phyloP scores from a whole-genome alignment of 1,140 invertebrate genomes.

The Hermetia illucens region DNA sequence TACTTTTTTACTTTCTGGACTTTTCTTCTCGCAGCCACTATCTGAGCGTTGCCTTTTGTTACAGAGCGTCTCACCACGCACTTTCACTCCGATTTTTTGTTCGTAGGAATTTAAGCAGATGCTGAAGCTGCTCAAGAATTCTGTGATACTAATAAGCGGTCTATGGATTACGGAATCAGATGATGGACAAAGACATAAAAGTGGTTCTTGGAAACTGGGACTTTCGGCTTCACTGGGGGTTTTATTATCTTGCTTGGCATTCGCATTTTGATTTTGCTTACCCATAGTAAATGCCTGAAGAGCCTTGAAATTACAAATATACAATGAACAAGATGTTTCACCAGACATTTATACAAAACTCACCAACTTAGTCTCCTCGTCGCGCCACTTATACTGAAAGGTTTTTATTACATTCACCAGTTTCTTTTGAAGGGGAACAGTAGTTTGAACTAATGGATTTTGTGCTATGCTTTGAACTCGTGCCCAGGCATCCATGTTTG shows the following conservation, averaged over 20 bases:
- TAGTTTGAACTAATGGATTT: slow-evolving; percentile 71
- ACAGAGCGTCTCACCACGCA: slow-evolving; percentile 28
- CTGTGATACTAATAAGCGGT: slow-evolving; percentile 54
- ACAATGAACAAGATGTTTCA: too few relatives aligned
- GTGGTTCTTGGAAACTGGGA: slow-evolving; percentile 10
- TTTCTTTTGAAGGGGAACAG: slow-evolving; percentile 60
- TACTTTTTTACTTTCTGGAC: slow-evolving; percentile 28
- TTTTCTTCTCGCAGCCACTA: slow-evolving; percentile 33
- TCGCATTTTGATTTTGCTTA: too few relatives aligned
- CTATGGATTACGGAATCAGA: slow-evolving; percentile 45
- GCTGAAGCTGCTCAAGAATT: slow-evolving; percentile 56
- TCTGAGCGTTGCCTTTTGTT: slow-evolving; percentile 40
- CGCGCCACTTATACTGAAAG: slow-evolving; percentile 61
- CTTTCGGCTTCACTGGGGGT: background rate
- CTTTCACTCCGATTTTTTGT: slow-evolving; percentile 45
- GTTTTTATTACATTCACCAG: slow-evolving; percentile 58
- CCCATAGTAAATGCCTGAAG: too few relatives aligned
- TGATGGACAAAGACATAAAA: slow-evolving; percentile 22
- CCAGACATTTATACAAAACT: too few relatives aligned
- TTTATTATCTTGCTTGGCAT: background rate
- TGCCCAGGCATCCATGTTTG: slow-evolving; percentile 63
- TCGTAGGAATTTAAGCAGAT: slow-evolving; percentile 59
- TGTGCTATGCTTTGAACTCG: slow-evolving; percentile 73
- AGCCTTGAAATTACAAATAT: too few relatives aligned
- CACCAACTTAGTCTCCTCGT: slow-evolving; percentile 33